Conservation (phyloP, 2,113 vertebrate genomes). For the Hemicordylus capensis region DNA sequence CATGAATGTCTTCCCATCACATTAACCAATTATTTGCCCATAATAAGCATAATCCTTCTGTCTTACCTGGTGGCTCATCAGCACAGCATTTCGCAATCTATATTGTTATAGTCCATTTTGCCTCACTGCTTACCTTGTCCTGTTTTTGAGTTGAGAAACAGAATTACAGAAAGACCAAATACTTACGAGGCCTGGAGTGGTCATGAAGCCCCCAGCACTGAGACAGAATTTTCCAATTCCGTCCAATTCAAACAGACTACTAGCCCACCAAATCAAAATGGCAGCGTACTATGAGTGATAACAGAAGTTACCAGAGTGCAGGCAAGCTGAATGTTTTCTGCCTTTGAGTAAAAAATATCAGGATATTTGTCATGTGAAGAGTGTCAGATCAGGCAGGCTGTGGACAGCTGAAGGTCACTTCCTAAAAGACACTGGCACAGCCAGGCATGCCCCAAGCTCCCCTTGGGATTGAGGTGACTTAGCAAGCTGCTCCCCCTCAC, state of each 20-base stretch:
- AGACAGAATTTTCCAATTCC: too few species aligned
- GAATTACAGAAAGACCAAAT: not conserved
- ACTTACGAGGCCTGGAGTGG: not conserved
- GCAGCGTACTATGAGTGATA: too few species aligned
- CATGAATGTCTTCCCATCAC: not conserved
- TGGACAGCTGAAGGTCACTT: too few species aligned
- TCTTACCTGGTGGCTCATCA: not conserved
- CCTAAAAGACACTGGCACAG: not conserved
- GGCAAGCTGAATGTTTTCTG: not conserved
- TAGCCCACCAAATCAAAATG: too few species aligned
- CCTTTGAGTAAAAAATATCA: too few species aligned
- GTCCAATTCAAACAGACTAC: not conserved
- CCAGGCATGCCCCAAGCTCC: too few species aligned
- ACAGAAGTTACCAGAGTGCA: not conserved
- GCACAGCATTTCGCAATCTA: not conserved
- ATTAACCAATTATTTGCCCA: conserved; percentile 3
- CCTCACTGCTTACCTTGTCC: not conserved
- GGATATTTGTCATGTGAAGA: not conserved
- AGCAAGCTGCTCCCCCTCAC: too few species aligned
- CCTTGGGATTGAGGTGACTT: too few species aligned
- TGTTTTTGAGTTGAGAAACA: not conserved
- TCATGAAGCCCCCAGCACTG: not conserved
- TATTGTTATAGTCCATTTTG: not conserved
- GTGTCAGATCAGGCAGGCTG: not conserved
- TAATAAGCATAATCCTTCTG: not conserved